These are phyloP conservation scores for Marisa cornuarietis DNA, from an alignment of 1,140 invertebrate genomes.

Conservation along the genomic window DNA sequence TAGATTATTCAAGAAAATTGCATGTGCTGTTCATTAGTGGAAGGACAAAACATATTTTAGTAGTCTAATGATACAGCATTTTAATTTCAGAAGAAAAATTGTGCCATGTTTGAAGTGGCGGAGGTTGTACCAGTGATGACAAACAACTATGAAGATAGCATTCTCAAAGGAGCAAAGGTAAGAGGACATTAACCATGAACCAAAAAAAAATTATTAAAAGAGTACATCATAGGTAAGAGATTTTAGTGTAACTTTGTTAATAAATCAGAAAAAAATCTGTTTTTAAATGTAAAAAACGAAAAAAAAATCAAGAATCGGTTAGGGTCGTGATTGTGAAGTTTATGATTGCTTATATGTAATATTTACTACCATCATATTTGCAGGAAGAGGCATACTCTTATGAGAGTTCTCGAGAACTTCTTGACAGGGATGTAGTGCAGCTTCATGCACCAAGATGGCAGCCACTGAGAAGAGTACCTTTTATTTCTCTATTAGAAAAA, in stretches of 20 bases:
- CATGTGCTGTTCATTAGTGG: too few species aligned
- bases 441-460: conserved; percentile 64
- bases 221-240: conserved; percentile 2
- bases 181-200: neutral
- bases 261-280: neutral
- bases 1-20: too few species aligned
- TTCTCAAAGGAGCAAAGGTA: conserved; percentile 63
- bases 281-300: neutral
- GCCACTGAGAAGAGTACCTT: conserved; percentile 55
- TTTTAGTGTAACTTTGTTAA: neutral
- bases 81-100: conserved; percentile 53
- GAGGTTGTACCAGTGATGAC: conserved; percentile 65
- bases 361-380: conserved; percentile 9
- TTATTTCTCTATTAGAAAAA: neutral
- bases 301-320: too few species aligned
- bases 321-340: too few species aligned
- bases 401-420: conserved; percentile 61
- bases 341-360: too few species aligned
- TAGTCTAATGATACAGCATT: too few species aligned
- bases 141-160: conserved; percentile 65
- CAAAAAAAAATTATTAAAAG: neutral
- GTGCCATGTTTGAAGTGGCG: conserved; percentile 62
- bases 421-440: conserved; percentile 64
- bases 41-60: too few species aligned
- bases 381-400: conserved; percentile 62